Conservation (phyloP, 2,113 vertebrate genomes). For the Peromyscus californicus region DNA sequence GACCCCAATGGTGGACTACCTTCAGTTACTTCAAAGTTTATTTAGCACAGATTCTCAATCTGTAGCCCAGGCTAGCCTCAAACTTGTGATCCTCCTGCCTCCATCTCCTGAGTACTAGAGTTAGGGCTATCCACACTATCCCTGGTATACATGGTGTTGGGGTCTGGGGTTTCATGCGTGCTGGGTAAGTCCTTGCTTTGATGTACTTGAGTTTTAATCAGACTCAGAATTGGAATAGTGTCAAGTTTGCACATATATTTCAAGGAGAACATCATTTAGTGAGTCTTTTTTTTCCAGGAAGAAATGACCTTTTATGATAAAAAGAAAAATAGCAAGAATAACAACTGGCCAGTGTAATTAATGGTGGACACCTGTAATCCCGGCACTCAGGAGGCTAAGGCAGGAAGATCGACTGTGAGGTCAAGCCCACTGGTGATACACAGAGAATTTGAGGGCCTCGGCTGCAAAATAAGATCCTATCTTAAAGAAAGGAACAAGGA, state of each 20-base stretch:
- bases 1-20: slow-evolving; percentile 68
- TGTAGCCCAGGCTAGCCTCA: background rate
- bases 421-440: background rate
- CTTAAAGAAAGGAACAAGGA: background rate
- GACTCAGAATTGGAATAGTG: slow-evolving; percentile 66
- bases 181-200: slow-evolving; percentile 31
- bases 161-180: background rate
- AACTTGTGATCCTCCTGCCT: background rate
- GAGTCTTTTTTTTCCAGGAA: slow-evolving; percentile 25
- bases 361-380: background rate
- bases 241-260: slow-evolving; percentile 66
- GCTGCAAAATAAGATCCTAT: background rate
- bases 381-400: background rate
- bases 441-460: background rate
- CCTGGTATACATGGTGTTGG: too few species aligned
- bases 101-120: background rate
- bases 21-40: slow-evolving; percentile 77
- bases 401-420: background rate
- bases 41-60: background rate
- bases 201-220: slow-evolving; percentile 74
- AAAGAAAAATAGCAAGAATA: background rate
- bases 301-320: slow-evolving; percentile 30
- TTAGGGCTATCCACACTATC: background rate
- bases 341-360: background rate
- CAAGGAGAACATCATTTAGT: background rate